Base-by-base conservation (phyloP, 2,113 vertebrate species). In the Spizaetus ornatus region DNA sequence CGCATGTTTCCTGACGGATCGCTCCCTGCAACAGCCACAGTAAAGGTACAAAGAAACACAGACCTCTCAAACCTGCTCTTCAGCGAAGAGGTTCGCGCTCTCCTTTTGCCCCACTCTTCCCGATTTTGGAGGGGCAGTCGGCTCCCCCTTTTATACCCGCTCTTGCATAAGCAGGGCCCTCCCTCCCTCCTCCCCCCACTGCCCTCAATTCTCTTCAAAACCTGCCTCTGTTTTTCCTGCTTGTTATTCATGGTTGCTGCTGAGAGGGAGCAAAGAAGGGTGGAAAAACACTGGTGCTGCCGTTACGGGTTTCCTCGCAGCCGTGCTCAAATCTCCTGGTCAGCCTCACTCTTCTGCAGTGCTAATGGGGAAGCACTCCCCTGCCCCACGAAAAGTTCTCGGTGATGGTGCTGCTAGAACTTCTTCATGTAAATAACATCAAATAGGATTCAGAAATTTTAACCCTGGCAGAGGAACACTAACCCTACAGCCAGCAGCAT, bases 181-280 rank as follows among this genome's bases (percentile, higher is more conserved):
- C 40, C 73, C 90, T 32, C n/a, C 59, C 27, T 47, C 48, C 70
- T 50, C 48, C 74, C 62, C 3, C 23, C 13, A 8, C 73, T 93
- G 95, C 63, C 93, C 96, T 94, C 86, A 79, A 94, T 97, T 93
- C 96, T 89, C 77, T 97, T 94, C 71, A 88, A 93, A 94, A 88
- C 74, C 66, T 95, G 94, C 66, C 74, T 92, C 94, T 97, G 96
- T 97, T 97, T 97, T 97, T 92, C 83, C 95, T 95, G 82, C 90
- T 97, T 97, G 96, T 95, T 98, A 95, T 97, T 95, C 92, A 92
- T 79, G 77, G 90, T 66, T 15, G 5, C 38, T 80, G 78, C 93
- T 95, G 65, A 94, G 77, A 87, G 45, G 52, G 45, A 96, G 85
- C 20, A 88, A 89, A 95, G 55, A 95, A 61, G 36, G 81, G 61